Evolutionary conservation across 2,113 vertebrate species (phyloP), one percentile per base, ranked within the genome.

Genomic region (Pollachius pollachius): DNA sequence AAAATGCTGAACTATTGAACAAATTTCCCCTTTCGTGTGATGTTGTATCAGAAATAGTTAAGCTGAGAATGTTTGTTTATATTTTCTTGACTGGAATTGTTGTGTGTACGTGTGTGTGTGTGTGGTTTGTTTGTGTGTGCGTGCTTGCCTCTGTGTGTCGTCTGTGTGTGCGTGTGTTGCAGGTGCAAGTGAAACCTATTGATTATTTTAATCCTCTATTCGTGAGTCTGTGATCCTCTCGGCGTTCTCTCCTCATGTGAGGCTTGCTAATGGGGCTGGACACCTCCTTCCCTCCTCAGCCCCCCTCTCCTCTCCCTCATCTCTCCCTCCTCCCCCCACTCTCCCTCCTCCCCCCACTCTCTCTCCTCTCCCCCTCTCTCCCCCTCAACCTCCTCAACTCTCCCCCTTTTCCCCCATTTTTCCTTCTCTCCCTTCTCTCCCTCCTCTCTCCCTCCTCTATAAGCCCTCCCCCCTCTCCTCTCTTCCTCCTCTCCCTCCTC

Each of bases 151-250:
- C 9, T 48, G 41, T 9, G 41, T 48, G 41, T 13, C 30, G 30
- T 34, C 30, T 34, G 30, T 7, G 30, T 34, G 30, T 7, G 64
- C 73, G 76, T 79, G 72, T 66, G 62, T 48, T 48, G 41, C 41
- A 69, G 68, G 79, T 74, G 78, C 76, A 84, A 81, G 87, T 73
- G 84, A 85, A 78, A 75, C 85, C 86, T 89, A 91, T 91, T 90
- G 90, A 91, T 90, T 91, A 91, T 91, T 90, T 90, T 91, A 91
- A 91, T 90, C 88, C 82, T 83, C 89, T 90, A 89, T 88, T 91
- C 90, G 89, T 90, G 89, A 90, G 88, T 89, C 88, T 88, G 89
- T 89, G 88, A 88, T 91, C 87, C 89, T 90, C 85, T 80, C 76
- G 54, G 80, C 80, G 12, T 89, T 81, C 76, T 76, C 75, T 75